Conservation (phyloP, 2,888 invertebrate species). For the Pristionchus arcanus region DNA sequence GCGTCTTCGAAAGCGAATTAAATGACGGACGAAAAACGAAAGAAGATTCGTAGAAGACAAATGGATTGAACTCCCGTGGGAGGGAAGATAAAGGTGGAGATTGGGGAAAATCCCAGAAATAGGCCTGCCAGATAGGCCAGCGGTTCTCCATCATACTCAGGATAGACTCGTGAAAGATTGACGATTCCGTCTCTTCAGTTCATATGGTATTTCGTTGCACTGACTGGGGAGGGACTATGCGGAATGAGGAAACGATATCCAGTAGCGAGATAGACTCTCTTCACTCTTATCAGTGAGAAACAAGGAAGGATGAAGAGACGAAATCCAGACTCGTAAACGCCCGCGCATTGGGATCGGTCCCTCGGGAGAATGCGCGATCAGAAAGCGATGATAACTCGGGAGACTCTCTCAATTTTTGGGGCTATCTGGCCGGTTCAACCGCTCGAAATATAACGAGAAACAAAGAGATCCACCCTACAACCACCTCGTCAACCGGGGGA, state of each 20-base stretch:
- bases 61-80: conserved; percentile 38
- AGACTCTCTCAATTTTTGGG: background rate
- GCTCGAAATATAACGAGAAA: background rate
- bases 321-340: background rate
- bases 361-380: background rate
- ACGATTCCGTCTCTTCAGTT: no score
- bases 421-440: background rate
- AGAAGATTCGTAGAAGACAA: conserved; percentile 3
- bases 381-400: background rate
- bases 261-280: no score
- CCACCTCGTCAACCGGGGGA: no score
- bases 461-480: background rate
- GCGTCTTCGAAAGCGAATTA: background rate
- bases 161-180: background rate
- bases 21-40: background rate
- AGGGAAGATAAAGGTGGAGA: conserved; percentile 34
- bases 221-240: no score
- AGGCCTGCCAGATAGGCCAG: conserved; percentile 1
- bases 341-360: background rate
- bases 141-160: background rate
- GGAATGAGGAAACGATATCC: background rate
- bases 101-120: background rate
- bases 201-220: no score
- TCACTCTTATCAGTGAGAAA: no score
- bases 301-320: no score